A percentile compares a stretch with the other conserved stretches of the same genome.
These are phyloP conservation scores for Sphenodon punctatus DNA, from an alignment of 2,797 vertebrate species.

Conservation along the genomic window DNA sequence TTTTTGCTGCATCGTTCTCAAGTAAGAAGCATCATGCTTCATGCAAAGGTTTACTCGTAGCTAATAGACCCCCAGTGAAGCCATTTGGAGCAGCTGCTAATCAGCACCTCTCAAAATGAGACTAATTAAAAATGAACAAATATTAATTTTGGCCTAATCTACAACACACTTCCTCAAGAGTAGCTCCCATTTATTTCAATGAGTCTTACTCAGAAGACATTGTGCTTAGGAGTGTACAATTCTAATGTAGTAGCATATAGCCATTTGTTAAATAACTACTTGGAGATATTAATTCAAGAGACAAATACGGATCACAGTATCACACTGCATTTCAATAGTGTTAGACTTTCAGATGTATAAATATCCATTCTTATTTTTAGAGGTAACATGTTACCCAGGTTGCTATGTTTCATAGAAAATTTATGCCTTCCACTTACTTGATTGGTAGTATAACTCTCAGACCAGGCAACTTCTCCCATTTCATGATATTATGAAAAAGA, in stretches of 20 bases:
- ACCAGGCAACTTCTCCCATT: fast-evolving
- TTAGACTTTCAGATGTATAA: neutral
- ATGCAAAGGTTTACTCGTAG: neutral
- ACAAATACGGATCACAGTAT: too few relatives aligned
- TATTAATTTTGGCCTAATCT: too few relatives aligned
- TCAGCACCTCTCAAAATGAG: too few relatives aligned
- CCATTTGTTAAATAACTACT: neutral
- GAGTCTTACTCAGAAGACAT: too few relatives aligned
- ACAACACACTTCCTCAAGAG: too few relatives aligned
- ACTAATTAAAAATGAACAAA: too few relatives aligned
- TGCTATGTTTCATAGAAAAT: neutral
- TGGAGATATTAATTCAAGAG: neutral
- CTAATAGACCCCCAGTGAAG: neutral
- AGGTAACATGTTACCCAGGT: neutral
- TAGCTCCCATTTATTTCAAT: too few relatives aligned
- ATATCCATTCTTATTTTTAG: neutral
- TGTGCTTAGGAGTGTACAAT: too few relatives aligned
- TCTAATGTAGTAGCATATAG: neutral
- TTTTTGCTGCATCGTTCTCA: neutral
- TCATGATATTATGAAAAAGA: neutral
- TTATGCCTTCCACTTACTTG: neutral
- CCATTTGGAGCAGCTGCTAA: too few relatives aligned
- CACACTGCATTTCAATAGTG: too few relatives aligned
- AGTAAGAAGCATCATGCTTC: neutral
- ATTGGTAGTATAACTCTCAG: neutral